Base-by-base conservation (phyloP, 2,797 vertebrate genomes). In the Meda fulgida region DNA sequence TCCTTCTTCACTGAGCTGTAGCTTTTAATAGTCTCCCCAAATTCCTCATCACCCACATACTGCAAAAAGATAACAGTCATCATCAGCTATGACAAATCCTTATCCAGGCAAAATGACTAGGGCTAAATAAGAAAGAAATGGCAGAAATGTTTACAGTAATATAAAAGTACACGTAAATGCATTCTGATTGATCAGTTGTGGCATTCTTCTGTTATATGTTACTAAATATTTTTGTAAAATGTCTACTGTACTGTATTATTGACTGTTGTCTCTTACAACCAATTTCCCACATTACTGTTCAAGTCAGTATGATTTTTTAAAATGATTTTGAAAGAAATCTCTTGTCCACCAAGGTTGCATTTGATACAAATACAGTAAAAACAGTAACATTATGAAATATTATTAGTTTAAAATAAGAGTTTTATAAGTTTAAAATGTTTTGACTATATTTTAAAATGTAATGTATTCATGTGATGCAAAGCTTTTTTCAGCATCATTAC, bases 1-100 rank as follows among this genome's bases (percentile, higher is more conserved):
- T 98, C 97, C 90, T 97, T 97, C 72, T 95, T 97, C 87, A 94
- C 94, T 0, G 97, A 97, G 91, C 96, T 97, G 92, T 97, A 96
- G 78, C 96, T 95, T 91, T 97, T 97, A 90, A 99, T 96, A 82
- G 96, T 92, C 2, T 96, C 97, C 81, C 95, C 94, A 83, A 98
- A 93, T 83, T 97, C 97, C 0, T 97, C 97, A 87, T 99, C 97
- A 76, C 98, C 97, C 84, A 93, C 93, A 10, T 95, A 97, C 98
- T 97, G 94, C 65, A 91, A 86, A 83, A 92, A 75, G 89, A 63
- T 76, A 34, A 38, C 0, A 70, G 14, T 46, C 11, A 34, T 46
- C 67, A 55, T 46, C 21, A 86, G 31, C 8, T 40, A 34, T 13
- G 1, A 69, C 13, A 26, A 73, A 36, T 60, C 58, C 38, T 31